Evolutionary conservation across 2,888 invertebrate species (phyloP).

Genomic region (Cataglyphis albicans): DNA sequence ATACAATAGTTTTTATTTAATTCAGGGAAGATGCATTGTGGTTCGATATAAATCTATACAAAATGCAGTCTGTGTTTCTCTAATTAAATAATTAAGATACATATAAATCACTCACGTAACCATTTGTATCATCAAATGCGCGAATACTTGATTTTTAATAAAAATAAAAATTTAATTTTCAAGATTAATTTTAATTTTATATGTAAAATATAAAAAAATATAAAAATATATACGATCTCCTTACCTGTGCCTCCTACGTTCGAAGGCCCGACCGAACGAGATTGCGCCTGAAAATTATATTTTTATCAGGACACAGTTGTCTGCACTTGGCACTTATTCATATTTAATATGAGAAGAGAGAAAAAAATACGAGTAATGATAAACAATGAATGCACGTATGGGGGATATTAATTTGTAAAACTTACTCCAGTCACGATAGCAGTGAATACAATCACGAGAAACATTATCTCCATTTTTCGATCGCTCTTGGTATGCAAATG

Average conservation of each 20-base stretch:
- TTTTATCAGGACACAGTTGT: background rate
- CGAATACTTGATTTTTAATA: background rate
- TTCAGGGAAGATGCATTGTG: background rate
- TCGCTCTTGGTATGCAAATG: background rate
- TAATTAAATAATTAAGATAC: background rate
- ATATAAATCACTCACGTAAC: background rate
- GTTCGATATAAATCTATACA: conserved; percentile 41
- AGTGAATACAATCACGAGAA: conserved; percentile 8
- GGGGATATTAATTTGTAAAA: background rate
- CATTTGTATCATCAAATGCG: background rate
- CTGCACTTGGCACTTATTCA: background rate
- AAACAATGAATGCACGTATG: background rate
- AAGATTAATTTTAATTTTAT: background rate
- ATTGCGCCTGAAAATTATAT: conserved; percentile 60
- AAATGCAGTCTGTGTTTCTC: conserved; percentile 6
- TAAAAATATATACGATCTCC: conserved; percentile 8
- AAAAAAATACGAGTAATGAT: background rate
- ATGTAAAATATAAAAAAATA: background rate
- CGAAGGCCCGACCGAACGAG: conserved; percentile 58
- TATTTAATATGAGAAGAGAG: background rate
- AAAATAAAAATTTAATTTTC: too few relatives aligned
- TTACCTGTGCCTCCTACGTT: conserved; percentile 60
- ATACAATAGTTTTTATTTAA: background rate
- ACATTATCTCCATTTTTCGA: conserved; percentile 37
- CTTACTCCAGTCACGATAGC: conserved; percentile 12